Evolutionary conservation across 1,140 invertebrate species (phyloP).

Genomic region (Trichonephila inaurata): DNA sequence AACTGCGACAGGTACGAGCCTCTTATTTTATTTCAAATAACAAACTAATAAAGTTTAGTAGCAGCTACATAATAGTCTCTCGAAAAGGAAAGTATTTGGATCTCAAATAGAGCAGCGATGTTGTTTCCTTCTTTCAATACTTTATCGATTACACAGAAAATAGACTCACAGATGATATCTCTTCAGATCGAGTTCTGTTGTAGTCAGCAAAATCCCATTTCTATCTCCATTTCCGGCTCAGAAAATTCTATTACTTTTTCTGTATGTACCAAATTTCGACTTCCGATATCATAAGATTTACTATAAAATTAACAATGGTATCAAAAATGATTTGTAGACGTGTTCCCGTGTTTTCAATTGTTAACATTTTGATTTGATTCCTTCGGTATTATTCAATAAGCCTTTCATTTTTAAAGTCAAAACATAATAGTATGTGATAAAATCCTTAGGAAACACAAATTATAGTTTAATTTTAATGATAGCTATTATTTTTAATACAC

Average conservation of each 20-base stretch:
- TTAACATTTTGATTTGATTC: too few relatives aligned
- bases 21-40: too few relatives aligned
- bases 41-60: too few relatives aligned
- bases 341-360: background rate
- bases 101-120: background rate
- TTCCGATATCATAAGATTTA: background rate
- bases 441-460: too few relatives aligned
- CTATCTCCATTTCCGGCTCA: background rate
- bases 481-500: too few relatives aligned
- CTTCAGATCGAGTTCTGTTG: constrained; percentile 3
- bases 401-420: too few relatives aligned
- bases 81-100: background rate
- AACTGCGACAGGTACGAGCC: too few relatives aligned
- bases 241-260: background rate
- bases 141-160: background rate
- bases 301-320: background rate
- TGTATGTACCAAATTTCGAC: background rate
- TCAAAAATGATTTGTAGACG: background rate
- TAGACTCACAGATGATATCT: constrained; percentile 2
- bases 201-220: background rate
- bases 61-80: too few relatives aligned
- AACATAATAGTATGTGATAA: too few relatives aligned
- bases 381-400: too few relatives aligned
- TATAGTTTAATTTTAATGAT: too few relatives aligned
- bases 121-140: background rate